A percentile compares a stretch with the other conserved stretches of the same genome.
Conservation (phyloP, 2,888 invertebrate species). For the Eilema sororculum region DNA sequence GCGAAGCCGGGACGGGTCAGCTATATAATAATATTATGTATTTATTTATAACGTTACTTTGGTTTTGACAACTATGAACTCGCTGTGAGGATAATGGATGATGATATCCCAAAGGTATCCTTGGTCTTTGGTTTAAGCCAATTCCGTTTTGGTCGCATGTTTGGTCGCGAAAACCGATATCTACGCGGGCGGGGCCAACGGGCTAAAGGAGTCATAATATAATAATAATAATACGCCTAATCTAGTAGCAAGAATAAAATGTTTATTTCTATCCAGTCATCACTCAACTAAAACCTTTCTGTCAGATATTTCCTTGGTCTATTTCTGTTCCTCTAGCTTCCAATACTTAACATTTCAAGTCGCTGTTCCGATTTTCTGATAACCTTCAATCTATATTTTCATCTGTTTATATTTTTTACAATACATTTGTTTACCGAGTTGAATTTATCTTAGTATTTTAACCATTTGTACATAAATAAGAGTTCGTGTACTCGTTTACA, state of each 20-base stretch:
- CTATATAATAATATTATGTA: no score
- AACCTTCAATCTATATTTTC: constrained; percentile 18
- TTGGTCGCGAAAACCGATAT: no score
- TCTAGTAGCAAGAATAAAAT: not conserved
- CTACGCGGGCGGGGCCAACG: no score
- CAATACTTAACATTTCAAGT: constrained; percentile 11
- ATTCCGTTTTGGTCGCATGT: no score
- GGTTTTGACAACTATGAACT: no score
- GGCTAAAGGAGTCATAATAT: not conserved
- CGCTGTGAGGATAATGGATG: no score
- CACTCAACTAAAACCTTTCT: constrained; percentile 5
- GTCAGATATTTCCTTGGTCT: constrained; percentile 3
- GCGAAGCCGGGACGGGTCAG: no score
- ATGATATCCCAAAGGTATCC: no score
- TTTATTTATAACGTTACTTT: no score
- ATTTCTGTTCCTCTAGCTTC: not conserved
- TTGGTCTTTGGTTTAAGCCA: no score
- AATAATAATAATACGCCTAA: not conserved
- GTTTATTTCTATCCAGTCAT: not conserved
- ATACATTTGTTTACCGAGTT: not conserved
- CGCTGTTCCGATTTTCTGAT: constrained; percentile 7
- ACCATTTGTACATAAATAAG: constrained; percentile 1
- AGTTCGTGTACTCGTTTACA: not conserved
- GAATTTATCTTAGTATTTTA: constrained; percentile 15
- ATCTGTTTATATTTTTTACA: constrained; percentile 8